Conservation (phyloP, 2,888 invertebrate genomes). For the Oxystoma pomonae region DNA sequence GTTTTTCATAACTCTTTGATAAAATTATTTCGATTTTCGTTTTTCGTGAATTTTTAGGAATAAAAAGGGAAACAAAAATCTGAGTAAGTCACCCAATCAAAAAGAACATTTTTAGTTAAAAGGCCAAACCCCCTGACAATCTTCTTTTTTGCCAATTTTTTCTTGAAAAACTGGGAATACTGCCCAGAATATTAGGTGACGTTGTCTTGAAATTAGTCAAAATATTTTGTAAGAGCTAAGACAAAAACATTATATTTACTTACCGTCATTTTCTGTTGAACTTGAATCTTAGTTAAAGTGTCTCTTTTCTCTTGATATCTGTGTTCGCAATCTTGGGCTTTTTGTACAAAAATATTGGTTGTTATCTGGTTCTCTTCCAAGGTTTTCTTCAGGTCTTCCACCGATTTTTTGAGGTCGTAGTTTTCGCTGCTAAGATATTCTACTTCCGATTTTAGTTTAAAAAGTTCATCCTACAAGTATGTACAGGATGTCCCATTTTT, state of each 20-base stretch:
- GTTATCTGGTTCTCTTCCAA: slow-evolving; percentile 30
- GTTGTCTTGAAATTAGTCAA: neutral
- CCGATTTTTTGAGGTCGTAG: slow-evolving; percentile 21
- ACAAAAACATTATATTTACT: neutral
- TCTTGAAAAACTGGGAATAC: neutral
- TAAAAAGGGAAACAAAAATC: too few relatives aligned
- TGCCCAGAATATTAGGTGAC: neutral
- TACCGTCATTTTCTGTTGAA: slow-evolving; percentile 31
- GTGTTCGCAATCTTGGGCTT: slow-evolving; percentile 24
- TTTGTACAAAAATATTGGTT: slow-evolving; percentile 27
- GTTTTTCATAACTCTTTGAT: too few relatives aligned
- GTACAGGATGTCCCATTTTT: too few relatives aligned
- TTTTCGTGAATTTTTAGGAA: too few relatives aligned
- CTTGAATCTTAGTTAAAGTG: slow-evolving; percentile 25
- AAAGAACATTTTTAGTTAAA: too few relatives aligned
- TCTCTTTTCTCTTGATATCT: slow-evolving; percentile 28
- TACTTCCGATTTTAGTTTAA: slow-evolving; percentile 27
- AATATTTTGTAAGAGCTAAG: too few relatives aligned
- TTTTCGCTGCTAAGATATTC: slow-evolving; percentile 25
- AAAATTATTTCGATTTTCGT: too few relatives aligned
- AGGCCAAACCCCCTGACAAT: too few relatives aligned
- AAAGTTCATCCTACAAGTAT: slow-evolving; percentile 31
- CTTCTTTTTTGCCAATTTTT: too few relatives aligned
- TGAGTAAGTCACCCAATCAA: too few relatives aligned
- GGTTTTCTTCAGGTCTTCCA: slow-evolving; percentile 24